Percentiles rank a stretch among this genome's conserved stretches.
Evolutionary conservation across 2,113 vertebrate genomes (phyloP).

Genomic region (Lota lota): DNA sequence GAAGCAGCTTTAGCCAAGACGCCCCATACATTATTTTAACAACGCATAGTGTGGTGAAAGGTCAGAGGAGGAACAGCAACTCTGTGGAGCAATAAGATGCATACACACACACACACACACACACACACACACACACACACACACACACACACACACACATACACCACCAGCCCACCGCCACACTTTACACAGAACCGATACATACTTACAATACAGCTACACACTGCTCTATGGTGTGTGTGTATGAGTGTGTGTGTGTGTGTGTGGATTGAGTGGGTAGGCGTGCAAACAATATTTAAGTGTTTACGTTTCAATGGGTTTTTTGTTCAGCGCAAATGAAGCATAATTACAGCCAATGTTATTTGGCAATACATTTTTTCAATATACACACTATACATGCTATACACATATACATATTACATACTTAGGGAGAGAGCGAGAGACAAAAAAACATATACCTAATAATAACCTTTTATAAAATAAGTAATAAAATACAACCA

Average conservation of each 20-base stretch:
- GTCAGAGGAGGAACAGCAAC: conserved; percentile 62
- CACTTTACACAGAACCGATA: too few relatives aligned
- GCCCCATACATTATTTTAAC: conserved; percentile 69
- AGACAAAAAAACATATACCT: too few relatives aligned
- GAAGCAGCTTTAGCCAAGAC: conserved; percentile 41
- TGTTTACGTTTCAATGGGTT: not conserved
- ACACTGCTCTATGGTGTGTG: conserved; percentile 11
- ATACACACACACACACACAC: conserved; percentile 22
- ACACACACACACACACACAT: not conserved
- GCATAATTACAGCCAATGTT: too few relatives aligned
- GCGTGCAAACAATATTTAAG: not conserved
- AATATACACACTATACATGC: not conserved
- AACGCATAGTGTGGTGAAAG: conserved; percentile 60
- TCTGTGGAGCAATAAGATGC: conserved; percentile 66
- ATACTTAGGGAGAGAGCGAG: too few relatives aligned
- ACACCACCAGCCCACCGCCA: not conserved
- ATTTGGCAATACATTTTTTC: too few relatives aligned
- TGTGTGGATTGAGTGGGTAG: conserved; percentile 20
- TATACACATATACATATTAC: too few relatives aligned
- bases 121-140: not conserved
- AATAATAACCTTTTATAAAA: too few relatives aligned
- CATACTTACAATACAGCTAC: not conserved
- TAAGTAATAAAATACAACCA: too few relatives aligned
- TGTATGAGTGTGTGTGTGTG: conserved; percentile 2
- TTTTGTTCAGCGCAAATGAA: not conserved